A percentile compares a stretch with the other conserved stretches of the same genome.
Conservation (phyloP, 1,140 invertebrate genomes). For the Cyclina sinensis region DNA sequence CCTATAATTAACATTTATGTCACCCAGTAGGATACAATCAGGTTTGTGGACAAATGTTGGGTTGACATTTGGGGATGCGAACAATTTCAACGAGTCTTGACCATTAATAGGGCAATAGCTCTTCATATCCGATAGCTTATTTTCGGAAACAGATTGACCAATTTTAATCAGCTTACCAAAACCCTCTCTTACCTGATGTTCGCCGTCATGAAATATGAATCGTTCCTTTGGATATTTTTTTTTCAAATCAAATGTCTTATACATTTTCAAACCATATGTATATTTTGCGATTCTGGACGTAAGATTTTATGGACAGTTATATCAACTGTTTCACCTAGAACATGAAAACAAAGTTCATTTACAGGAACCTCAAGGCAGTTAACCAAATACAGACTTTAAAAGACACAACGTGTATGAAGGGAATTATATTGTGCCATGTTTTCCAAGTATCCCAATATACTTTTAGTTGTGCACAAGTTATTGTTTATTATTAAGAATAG, state of each 20-base stretch:
- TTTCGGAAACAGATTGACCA: background rate
- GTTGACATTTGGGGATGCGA: background rate
- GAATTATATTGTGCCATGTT: too few species aligned
- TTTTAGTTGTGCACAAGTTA: too few species aligned
- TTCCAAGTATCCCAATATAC: too few species aligned
- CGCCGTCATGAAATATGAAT: background rate
- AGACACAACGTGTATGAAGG: too few species aligned
- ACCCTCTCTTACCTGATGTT: background rate
- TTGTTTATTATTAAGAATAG: too few species aligned
- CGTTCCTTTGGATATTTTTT: background rate
- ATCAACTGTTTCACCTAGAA: background rate
- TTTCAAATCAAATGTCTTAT: background rate
- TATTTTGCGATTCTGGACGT: background rate
- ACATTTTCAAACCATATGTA: background rate
- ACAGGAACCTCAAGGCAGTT: too few species aligned
- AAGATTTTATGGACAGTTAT: background rate
- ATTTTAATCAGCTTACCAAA: constrained; percentile 6
- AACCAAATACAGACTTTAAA: too few species aligned
- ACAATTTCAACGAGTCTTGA: background rate
- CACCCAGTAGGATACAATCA: background rate
- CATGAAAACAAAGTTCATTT: too few species aligned
- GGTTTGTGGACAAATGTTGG: background rate
- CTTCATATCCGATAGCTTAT: background rate
- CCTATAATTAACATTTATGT: background rate
- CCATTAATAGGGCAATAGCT: background rate